phyloP scores from a whole-genome alignment of 2,888 invertebrate species.

The Romanomermis culicivorax region DNA sequence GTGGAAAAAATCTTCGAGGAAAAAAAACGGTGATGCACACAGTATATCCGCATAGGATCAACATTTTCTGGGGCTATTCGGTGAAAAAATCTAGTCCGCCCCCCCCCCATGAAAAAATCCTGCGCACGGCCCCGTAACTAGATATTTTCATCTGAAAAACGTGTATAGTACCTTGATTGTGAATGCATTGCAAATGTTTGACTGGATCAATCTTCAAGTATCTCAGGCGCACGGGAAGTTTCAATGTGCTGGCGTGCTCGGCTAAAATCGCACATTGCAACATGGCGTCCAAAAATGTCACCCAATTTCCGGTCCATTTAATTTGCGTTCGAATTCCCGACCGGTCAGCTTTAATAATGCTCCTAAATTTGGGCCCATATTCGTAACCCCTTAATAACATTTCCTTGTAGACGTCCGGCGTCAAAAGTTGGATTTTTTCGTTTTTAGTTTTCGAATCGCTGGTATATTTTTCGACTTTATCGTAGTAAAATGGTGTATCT shows the following conservation, averaged over 20 bases:
- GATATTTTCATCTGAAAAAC: too few relatives aligned
- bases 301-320: conserved; percentile 67
- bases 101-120: too few relatives aligned
- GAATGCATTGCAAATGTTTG: conserved; percentile 21
- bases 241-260: conserved; percentile 28
- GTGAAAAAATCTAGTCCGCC: too few relatives aligned
- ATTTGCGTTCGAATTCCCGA: conserved; percentile 32
- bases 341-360: conserved; percentile 21
- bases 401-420: conserved; percentile 28
- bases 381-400: conserved; percentile 24
- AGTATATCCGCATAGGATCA: too few relatives aligned
- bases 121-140: too few relatives aligned
- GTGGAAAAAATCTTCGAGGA: too few relatives aligned
- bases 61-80: too few relatives aligned
- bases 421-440: conserved; percentile 19
- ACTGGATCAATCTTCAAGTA: conserved; percentile 32
- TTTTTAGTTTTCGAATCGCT: not conserved
- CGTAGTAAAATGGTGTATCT: conserved; percentile 20
- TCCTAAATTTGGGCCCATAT: conserved; percentile 26
- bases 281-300: conserved; percentile 81
- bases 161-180: too few relatives aligned
- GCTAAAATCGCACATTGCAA: conserved; percentile 45
- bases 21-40: too few relatives aligned
- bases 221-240: conserved; percentile 34
- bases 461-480: conserved; percentile 14